Percentiles rank a stretch among this genome's conserved stretches.
phyloP scores from a whole-genome alignment of 1,140 invertebrate genomes.

The Temnothorax longispinosus region DNA sequence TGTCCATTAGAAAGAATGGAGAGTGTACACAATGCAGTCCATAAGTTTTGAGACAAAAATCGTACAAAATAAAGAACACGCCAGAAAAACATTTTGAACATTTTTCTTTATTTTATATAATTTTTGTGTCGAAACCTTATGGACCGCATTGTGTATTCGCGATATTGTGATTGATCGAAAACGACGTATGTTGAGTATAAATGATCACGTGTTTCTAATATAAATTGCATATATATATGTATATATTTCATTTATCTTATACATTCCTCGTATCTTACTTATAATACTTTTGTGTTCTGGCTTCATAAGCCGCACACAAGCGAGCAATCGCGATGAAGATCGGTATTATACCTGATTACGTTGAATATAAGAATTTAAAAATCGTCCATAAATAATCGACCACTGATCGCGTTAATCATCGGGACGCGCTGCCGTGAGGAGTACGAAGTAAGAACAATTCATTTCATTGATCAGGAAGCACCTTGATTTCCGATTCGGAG shows the following conservation, averaged over 20 bases:
- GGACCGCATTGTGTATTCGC: background rate
- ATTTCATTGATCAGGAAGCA: conserved; percentile 13
- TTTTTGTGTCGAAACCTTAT: background rate
- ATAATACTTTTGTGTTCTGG: background rate
- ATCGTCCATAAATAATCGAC: background rate
- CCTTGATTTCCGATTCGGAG: background rate
- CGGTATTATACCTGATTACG: background rate
- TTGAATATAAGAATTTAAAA: background rate
- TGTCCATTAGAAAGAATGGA: background rate
- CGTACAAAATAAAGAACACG: background rate
- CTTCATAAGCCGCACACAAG: background rate
- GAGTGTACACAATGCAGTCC: background rate
- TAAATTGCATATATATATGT: background rate
- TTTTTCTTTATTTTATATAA: background rate
- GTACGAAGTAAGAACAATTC: conserved; percentile 50
- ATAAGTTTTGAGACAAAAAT: background rate
- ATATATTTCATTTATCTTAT: background rate
- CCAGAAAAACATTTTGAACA: background rate
- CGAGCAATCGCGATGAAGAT: background rate
- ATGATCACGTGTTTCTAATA: background rate
- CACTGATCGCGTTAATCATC: background rate
- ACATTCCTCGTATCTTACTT: background rate
- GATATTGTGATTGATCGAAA: background rate
- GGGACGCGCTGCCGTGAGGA: conserved; percentile 26
- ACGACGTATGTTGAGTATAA: background rate